These are phyloP conservation scores for Chrysemys picta DNA, from an alignment of 2,113 vertebrate genomes.

Conservation along the genomic window DNA sequence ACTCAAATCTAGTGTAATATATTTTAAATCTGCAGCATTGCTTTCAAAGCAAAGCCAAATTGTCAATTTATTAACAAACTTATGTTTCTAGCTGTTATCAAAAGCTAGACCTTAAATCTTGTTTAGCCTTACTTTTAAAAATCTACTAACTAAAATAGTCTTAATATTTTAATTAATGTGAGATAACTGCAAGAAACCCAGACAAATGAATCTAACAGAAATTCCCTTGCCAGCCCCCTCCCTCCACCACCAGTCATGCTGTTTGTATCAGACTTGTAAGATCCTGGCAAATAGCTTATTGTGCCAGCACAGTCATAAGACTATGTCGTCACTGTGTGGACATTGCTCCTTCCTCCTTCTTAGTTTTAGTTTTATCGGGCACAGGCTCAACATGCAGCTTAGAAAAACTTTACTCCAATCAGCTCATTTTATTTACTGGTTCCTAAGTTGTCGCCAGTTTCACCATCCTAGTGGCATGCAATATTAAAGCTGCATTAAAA, in stretches of 20 bases:
- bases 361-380: neutral
- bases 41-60: neutral
- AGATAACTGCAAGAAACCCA: neutral
- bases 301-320: constrained; percentile 80
- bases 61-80: neutral
- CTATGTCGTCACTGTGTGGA: constrained; percentile 69
- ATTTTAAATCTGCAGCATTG: neutral
- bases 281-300: constrained; percentile 63
- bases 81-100: neutral
- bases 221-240: neutral
- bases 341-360: constrained; percentile 67
- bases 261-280: neutral
- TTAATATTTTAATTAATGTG: accelerated
- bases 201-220: neutral
- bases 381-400: neutral
- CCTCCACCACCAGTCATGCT: neutral
- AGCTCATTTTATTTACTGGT: accelerated
- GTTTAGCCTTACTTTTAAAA: neutral
- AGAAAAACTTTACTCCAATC: neutral
- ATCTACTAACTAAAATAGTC: neutral
- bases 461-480: neutral
- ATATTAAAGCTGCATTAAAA: neutral
- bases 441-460: neutral
- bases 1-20: neutral
- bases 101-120: neutral